Percentiles rank a stretch among this genome's conserved stretches.
phyloP scores from a whole-genome alignment of 2,888 invertebrate species.

The Nomada goodeniana region DNA sequence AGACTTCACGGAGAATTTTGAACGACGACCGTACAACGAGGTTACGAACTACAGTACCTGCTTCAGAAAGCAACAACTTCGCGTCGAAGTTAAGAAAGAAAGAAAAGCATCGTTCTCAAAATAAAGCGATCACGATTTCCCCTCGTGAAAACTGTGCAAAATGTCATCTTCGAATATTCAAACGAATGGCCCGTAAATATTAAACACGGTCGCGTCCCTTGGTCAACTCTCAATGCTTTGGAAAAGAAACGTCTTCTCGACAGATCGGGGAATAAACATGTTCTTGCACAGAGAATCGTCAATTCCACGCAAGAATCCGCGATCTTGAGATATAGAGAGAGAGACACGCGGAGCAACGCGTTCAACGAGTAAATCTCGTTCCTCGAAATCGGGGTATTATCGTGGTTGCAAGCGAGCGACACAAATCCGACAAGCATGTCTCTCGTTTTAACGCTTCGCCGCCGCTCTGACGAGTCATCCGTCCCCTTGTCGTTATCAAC shows the following conservation, averaged over 20 bases:
- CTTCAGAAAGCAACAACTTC: slow-evolving; percentile 33
- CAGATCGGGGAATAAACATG: background rate
- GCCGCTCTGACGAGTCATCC: slow-evolving; percentile 41
- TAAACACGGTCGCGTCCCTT: background rate
- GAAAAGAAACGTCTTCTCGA: background rate
- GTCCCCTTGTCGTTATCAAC: background rate
- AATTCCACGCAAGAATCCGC: slow-evolving; percentile 10
- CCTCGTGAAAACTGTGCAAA: background rate
- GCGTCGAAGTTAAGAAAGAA: background rate
- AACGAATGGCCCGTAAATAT: slow-evolving; percentile 8
- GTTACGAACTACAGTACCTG: slow-evolving; percentile 29
- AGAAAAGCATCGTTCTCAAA: background rate
- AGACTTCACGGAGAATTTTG: slow-evolving; percentile 29
- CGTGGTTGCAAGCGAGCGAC: slow-evolving; percentile 46
- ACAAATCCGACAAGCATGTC: slow-evolving; percentile 50
- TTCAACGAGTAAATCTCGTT: slow-evolving; percentile 40
- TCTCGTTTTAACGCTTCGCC: slow-evolving; percentile 60
- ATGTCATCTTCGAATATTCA: background rate
- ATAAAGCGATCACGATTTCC: background rate
- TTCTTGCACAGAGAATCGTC: slow-evolving; percentile 6
- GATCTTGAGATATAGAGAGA: background rate
- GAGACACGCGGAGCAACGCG: slow-evolving; percentile 33
- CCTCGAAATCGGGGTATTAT: slow-evolving; percentile 50
- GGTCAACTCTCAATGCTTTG: background rate
- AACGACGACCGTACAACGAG: slow-evolving; percentile 13